Percentiles rank a stretch among this genome's conserved stretches.
These are phyloP conservation scores for Pterophyllum scalare DNA, from an alignment of 2,113 vertebrate species.

Conservation along the genomic window DNA sequence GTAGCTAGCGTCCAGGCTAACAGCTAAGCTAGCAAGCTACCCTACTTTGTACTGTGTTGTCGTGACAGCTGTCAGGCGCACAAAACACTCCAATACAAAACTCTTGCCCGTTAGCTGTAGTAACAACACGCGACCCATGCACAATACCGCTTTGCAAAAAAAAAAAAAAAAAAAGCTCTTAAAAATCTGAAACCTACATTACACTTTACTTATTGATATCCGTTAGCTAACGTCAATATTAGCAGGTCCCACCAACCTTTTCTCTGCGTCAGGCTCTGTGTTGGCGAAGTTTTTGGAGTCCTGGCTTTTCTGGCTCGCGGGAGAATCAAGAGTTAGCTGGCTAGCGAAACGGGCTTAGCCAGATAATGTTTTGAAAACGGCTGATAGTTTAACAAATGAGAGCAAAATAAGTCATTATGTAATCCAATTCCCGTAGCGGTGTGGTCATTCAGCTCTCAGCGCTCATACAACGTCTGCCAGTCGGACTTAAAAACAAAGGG, in stretches of 20 bases:
- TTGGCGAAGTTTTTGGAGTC: slow-evolving; percentile 74
- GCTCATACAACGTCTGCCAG: slow-evolving; percentile 55
- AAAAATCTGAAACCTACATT: background rate
- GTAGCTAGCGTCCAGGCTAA: slow-evolving; percentile 63
- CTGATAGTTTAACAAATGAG: slow-evolving; percentile 20
- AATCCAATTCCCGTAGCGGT: background rate
- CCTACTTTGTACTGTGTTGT: slow-evolving; percentile 74
- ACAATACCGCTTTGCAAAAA: background rate
- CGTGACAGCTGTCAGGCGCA: slow-evolving; percentile 81
- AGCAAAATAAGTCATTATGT: background rate
- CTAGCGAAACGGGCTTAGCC: slow-evolving; percentile 53
- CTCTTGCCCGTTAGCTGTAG: slow-evolving; percentile 46
- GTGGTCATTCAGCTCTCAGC: slow-evolving; percentile 10
- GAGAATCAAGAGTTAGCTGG: slow-evolving; percentile 76
- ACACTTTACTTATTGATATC: slow-evolving; percentile 18
- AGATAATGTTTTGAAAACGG: slow-evolving; percentile 63
- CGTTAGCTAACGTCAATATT: slow-evolving; percentile 22
- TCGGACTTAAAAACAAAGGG: slow-evolving; percentile 82
- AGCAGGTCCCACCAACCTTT: slow-evolving; percentile 42
- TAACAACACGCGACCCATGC: slow-evolving; percentile 21
- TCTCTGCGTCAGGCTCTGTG: slow-evolving; percentile 46
- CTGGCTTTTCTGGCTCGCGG: slow-evolving; percentile 70
- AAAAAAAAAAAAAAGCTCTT: too few species aligned
- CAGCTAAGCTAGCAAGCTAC: slow-evolving; percentile 70
- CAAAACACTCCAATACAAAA: slow-evolving; percentile 69